Conservation (phyloP, 2,113 vertebrate species). For the Oceanites oceanicus region DNA sequence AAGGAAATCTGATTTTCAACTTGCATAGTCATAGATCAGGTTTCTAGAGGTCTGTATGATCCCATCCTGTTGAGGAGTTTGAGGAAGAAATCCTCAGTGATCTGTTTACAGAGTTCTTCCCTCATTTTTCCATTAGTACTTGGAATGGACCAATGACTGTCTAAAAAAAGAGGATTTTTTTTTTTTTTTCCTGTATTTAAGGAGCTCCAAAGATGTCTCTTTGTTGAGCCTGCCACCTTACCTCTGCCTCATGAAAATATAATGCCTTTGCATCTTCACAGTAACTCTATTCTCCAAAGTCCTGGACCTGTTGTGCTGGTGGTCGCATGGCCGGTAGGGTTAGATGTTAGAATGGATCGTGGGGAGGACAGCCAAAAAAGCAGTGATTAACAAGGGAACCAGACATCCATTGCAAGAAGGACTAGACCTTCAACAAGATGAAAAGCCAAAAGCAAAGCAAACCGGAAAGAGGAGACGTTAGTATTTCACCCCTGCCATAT, state of each 20-base stretch:
- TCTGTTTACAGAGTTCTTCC: neutral
- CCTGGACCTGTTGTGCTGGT: neutral
- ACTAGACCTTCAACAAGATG: neutral
- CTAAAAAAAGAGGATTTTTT: neutral
- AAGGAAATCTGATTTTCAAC: neutral
- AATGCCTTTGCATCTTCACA: neutral
- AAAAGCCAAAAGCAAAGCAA: neutral
- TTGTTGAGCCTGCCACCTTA: neutral
- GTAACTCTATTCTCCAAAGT: neutral
- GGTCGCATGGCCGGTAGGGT: neutral
- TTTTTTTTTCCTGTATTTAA: neutral
- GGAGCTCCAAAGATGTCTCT: neutral
- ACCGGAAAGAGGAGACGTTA: neutral
- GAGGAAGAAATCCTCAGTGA: neutral
- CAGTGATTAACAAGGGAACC: neutral
- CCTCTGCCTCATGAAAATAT: neutral
- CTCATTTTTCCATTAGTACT: neutral
- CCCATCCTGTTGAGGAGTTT: neutral
- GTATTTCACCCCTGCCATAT: neutral
- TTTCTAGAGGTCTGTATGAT: neutral
- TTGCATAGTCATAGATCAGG: neutral
- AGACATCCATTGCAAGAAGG: neutral
- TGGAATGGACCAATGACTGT: neutral
- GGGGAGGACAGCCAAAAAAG: neutral
- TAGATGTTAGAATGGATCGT: neutral